These are phyloP conservation scores for Watsonalla cultraria DNA, from an alignment of 2,888 invertebrate species.

Conservation along the genomic window DNA sequence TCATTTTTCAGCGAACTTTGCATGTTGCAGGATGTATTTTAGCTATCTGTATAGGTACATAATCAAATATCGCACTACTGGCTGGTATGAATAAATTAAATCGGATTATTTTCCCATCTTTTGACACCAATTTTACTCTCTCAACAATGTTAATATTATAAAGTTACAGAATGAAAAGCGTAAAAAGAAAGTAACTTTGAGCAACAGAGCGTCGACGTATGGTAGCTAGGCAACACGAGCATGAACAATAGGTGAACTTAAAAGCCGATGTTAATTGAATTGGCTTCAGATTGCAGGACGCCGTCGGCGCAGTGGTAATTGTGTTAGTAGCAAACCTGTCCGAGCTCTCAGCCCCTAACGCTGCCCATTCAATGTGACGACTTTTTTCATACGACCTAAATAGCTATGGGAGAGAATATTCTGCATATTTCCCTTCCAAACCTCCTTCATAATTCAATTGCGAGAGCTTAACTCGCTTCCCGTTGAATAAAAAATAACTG, in stretches of 20 bases:
- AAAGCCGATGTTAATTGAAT: slow-evolving; percentile 74
- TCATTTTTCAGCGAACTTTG: background rate
- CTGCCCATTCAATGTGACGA: slow-evolving; percentile 38
- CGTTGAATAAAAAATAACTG: background rate
- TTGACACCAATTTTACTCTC: no score
- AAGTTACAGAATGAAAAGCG: no score
- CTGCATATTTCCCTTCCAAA: background rate
- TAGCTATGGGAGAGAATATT: slow-evolving; percentile 9
- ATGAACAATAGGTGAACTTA: slow-evolving; percentile 52
- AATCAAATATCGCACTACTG: no score
- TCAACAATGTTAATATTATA: no score
- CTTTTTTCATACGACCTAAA: slow-evolving; percentile 33
- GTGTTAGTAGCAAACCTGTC: slow-evolving; percentile 64
- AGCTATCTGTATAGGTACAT: background rate
- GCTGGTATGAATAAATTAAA: no score
- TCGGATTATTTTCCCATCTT: no score
- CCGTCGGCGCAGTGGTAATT: slow-evolving; percentile 56
- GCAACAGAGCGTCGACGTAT: background rate
- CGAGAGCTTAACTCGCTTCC: background rate
- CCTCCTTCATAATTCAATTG: background rate
- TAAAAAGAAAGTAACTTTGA: no score
- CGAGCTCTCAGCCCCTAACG: slow-evolving; percentile 41
- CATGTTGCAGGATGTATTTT: slow-evolving; percentile 17
- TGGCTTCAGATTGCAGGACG: slow-evolving; percentile 69
- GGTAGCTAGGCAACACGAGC: slow-evolving; percentile 3